Evolutionary conservation across 2,888 invertebrate species (phyloP).

Genomic region (Agrilus biguttatus): DNA sequence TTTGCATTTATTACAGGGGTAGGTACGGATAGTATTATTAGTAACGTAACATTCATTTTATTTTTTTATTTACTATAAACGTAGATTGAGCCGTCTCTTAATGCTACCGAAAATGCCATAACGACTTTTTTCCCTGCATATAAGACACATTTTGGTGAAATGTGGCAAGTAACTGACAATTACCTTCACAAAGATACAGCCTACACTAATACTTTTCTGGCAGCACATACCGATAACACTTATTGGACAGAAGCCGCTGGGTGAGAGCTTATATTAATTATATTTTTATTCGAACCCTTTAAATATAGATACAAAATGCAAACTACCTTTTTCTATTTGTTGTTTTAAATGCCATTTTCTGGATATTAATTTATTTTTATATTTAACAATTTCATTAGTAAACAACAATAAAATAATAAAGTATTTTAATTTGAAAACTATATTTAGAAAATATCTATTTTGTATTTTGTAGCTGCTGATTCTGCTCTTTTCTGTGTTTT

Average conservation of each 20-base stretch:
- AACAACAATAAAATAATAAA: too few relatives aligned
- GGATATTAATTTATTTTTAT: too few relatives aligned
- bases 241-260: slow-evolving; percentile 65
- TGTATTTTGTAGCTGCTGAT: too few relatives aligned
- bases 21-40: slow-evolving; percentile 5
- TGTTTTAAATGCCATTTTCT: too few relatives aligned
- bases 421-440: too few relatives aligned
- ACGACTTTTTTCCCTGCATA: slow-evolving; percentile 46
- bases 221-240: slow-evolving; percentile 64
- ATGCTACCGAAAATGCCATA: slow-evolving; percentile 39
- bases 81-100: slow-evolving; percentile 35
- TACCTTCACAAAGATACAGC: slow-evolving; percentile 55
- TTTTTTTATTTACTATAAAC: too few relatives aligned
- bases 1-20: slow-evolving; percentile 27
- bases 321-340: too few relatives aligned
- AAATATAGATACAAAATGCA: too few relatives aligned
- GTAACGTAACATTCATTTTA: slow-evolving; percentile 1
- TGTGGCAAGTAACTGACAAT: slow-evolving; percentile 51
- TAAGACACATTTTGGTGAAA: slow-evolving; percentile 57
- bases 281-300: too few relatives aligned
- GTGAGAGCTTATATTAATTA: slow-evolving; percentile 21
- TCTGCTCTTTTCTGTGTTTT: too few relatives aligned
- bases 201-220: slow-evolving; percentile 51
- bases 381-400: too few relatives aligned
- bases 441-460: too few relatives aligned